These are phyloP conservation scores for Ips nitidus DNA, from an alignment of 1,140 invertebrate genomes.

Conservation along the genomic window DNA sequence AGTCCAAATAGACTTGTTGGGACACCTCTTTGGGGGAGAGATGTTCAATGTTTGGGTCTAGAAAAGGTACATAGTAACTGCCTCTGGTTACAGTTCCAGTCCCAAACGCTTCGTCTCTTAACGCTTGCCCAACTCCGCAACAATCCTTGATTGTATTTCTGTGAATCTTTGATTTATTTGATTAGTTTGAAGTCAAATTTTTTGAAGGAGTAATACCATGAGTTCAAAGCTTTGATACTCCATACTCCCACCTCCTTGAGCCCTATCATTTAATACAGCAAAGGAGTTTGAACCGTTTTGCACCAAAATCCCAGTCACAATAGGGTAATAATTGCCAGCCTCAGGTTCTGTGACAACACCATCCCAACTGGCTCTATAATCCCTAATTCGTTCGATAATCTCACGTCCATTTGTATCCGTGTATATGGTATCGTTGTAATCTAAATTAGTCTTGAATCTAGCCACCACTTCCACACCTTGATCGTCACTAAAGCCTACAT, in stretches of 20 bases:
- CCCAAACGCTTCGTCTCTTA: slow-evolving; percentile 73
- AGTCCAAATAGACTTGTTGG: slow-evolving; percentile 36
- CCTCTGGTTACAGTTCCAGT: slow-evolving; percentile 72
- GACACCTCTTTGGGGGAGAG: slow-evolving; percentile 33
- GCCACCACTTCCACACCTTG: slow-evolving; percentile 63
- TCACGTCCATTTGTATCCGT: slow-evolving; percentile 73
- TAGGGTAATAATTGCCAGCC: slow-evolving; percentile 89
- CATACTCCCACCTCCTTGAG: slow-evolving; percentile 82
- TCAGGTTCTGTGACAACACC: slow-evolving; percentile 65
- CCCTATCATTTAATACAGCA: slow-evolving; percentile 70
- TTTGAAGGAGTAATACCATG: slow-evolving; percentile 70
- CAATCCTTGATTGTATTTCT: slow-evolving; percentile 81
- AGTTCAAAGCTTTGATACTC: slow-evolving; percentile 71
- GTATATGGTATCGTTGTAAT: slow-evolving; percentile 59
- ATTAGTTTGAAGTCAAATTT: neutral
- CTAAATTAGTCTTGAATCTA: slow-evolving; percentile 50
- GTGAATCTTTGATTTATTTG: slow-evolving; percentile 69
- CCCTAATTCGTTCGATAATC: slow-evolving; percentile 62
- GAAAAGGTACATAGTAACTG: slow-evolving; percentile 58
- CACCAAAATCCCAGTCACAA: slow-evolving; percentile 73
- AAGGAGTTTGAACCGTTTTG: slow-evolving; percentile 54
- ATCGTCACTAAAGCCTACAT: slow-evolving; percentile 47
- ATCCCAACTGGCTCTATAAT: slow-evolving; percentile 75
- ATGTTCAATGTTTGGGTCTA: slow-evolving; percentile 14
- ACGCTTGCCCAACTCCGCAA: slow-evolving; percentile 86